Conservation (phyloP, 2,113 vertebrate genomes). For the Sebastes schlegelii region DNA sequence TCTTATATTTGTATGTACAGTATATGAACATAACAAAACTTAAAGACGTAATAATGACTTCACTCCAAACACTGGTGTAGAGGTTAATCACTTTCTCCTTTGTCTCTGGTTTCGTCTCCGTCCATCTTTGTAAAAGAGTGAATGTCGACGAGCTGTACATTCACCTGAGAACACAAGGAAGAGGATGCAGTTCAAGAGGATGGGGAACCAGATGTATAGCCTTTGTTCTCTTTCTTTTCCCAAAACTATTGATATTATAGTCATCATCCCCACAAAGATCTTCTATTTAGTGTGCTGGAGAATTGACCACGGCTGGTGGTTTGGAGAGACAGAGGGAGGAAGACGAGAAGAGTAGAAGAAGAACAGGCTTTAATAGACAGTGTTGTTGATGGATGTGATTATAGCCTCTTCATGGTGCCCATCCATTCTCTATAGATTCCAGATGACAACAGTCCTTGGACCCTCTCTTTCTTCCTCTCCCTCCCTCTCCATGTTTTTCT, state of each 20-base stretch:
- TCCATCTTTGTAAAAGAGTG: background rate
- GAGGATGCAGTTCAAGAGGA: conserved; percentile 4
- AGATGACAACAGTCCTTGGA: conserved; percentile 74
- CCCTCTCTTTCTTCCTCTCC: conserved; percentile 46
- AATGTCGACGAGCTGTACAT: background rate
- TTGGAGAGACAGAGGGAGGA: conserved; percentile 48
- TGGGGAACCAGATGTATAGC: conserved; percentile 7
- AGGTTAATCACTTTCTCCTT: conserved; percentile 3
- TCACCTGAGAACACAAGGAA: conserved; percentile 34
- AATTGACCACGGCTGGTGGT: conserved; percentile 64
- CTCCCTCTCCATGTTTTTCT: conserved; percentile 28
- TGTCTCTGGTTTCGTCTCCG: background rate
- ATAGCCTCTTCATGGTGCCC: conserved; percentile 70
- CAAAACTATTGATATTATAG: conserved; percentile 48
- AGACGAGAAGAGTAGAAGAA: conserved; percentile 47
- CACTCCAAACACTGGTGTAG: background rate
- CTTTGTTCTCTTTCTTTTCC: conserved; percentile 45
- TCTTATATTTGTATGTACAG: background rate
- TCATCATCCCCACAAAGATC: conserved; percentile 58
- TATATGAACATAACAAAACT: background rate
- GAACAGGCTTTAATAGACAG: conserved; percentile 68
- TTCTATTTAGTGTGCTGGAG: conserved; percentile 59
- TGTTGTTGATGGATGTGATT: conserved; percentile 76
- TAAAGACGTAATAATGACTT: background rate
- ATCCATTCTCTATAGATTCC: conserved; percentile 78